These are phyloP conservation scores for Petrolisthes manimaculis DNA, from an alignment of 2,888 invertebrate genomes.

Conservation along the genomic window DNA sequence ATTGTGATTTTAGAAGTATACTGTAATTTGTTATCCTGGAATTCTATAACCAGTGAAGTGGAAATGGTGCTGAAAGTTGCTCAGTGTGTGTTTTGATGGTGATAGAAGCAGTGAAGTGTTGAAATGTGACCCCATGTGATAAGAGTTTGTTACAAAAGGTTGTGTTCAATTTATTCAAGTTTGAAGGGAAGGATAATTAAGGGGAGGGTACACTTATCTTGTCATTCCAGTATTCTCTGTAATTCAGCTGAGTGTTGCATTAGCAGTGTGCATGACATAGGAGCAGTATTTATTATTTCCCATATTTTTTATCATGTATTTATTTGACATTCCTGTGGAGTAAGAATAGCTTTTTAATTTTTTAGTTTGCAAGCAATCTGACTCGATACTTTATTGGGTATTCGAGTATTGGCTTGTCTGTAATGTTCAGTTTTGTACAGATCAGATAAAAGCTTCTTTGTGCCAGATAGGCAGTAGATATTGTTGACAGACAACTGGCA, in stretches of 20 bases:
- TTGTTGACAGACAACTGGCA: neutral
- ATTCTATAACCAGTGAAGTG: constrained; percentile 4
- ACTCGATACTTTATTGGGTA: no score
- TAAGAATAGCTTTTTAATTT: no score
- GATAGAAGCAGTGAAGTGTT: neutral
- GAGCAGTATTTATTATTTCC: neutral
- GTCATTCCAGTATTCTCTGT: neutral
- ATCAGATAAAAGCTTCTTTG: neutral
- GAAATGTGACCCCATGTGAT: constrained; percentile 4
- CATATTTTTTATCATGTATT: no score
- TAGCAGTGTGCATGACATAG: neutral
- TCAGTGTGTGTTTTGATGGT: neutral
- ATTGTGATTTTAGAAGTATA: neutral
- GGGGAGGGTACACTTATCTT: neutral
- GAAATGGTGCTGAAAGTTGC: constrained; percentile 12
- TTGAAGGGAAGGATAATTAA: no score
- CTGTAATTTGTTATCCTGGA: constrained; percentile 4
- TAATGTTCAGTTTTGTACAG: neutral
- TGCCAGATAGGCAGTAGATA: neutral
- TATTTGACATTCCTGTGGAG: no score
- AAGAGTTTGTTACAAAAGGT: constrained; percentile 7
- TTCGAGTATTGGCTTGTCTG: no score
- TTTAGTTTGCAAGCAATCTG: no score
- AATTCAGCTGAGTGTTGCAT: neutral
- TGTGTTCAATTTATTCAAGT: neutral